Conservation (phyloP, 2,113 vertebrate genomes). For the Erinaceus europaeus region DNA sequence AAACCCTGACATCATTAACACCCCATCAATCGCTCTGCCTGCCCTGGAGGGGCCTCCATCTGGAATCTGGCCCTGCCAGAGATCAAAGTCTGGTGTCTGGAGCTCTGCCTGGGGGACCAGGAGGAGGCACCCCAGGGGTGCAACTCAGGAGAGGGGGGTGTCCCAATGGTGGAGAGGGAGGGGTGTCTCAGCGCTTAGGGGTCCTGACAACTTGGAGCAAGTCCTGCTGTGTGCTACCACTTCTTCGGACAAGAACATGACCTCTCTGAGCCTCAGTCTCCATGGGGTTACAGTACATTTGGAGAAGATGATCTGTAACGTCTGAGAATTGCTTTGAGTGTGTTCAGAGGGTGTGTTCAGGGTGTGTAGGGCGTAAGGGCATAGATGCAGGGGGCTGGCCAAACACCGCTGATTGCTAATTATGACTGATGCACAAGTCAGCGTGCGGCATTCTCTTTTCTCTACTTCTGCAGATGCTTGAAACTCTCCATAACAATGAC, state of each 20-base stretch:
- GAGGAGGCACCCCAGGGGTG: background rate
- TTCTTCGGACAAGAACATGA: background rate
- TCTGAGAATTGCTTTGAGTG: background rate
- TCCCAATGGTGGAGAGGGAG: accelerated
- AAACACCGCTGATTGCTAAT: background rate
- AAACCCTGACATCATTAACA: constrained; percentile 73
- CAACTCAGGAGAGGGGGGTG: background rate
- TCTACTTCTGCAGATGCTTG: background rate
- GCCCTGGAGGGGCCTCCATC: constrained; percentile 47
- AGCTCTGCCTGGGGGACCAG: background rate
- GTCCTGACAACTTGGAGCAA: too few relatives aligned
- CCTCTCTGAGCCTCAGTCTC: background rate
- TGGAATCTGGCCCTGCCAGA: constrained; percentile 71
- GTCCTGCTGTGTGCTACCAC: background rate
- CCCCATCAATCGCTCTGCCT: constrained; percentile 63
- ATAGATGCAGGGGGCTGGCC: background rate
- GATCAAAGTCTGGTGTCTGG: constrained; percentile 52
- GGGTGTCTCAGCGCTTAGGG: background rate
- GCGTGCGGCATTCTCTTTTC: background rate
- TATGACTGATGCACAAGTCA: accelerated
- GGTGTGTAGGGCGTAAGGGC: too few relatives aligned
- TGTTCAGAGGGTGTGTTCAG: too few relatives aligned
- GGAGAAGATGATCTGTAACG: too few relatives aligned
- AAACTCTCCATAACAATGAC: too few relatives aligned
- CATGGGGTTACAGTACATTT: background rate